Conservation (phyloP, 2,797 vertebrate species). For the Pantherophis vulpinus region DNA sequence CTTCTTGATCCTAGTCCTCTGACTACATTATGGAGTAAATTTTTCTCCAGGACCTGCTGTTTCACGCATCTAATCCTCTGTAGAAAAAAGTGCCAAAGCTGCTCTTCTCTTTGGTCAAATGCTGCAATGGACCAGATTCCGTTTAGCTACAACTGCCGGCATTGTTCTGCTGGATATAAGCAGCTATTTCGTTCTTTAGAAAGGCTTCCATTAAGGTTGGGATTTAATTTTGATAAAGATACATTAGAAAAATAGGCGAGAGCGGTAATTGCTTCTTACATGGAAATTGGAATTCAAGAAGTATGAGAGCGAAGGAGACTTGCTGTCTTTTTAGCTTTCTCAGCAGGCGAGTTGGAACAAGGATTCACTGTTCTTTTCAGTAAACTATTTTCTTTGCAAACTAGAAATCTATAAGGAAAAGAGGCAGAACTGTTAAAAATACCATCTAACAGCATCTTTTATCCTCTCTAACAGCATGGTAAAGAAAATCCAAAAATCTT, state of each 20-base stretch:
- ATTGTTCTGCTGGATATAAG: not conserved
- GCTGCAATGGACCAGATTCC: not conserved
- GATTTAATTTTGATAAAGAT: slow-evolving; percentile 10
- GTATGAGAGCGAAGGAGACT: not conserved
- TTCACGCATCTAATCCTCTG: not conserved
- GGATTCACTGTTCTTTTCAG: not conserved
- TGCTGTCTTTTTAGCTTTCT: not conserved
- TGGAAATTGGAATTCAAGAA: slow-evolving; percentile 8
- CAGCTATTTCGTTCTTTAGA: not conserved
- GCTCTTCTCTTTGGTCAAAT: not conserved
- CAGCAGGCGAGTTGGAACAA: not conserved
- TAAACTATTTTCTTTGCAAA: not conserved
- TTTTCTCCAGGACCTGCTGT: not conserved
- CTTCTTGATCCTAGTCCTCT: not conserved
- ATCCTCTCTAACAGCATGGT: slow-evolving; percentile 9
- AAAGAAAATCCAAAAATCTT: not conserved
- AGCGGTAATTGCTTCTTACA: slow-evolving; percentile 4
- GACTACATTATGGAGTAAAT: not conserved
- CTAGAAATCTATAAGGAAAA: slow-evolving; percentile 12
- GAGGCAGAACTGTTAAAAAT: slow-evolving; percentile 12
- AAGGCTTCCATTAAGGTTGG: not conserved
- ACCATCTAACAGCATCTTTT: slow-evolving; percentile 15
- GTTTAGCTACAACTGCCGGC: not conserved
- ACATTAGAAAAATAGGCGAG: slow-evolving; percentile 15
- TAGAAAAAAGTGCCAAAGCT: too few relatives aligned